Base-by-base conservation (phyloP, 2,888 invertebrate species). In the Acrobasis repandana region DNA sequence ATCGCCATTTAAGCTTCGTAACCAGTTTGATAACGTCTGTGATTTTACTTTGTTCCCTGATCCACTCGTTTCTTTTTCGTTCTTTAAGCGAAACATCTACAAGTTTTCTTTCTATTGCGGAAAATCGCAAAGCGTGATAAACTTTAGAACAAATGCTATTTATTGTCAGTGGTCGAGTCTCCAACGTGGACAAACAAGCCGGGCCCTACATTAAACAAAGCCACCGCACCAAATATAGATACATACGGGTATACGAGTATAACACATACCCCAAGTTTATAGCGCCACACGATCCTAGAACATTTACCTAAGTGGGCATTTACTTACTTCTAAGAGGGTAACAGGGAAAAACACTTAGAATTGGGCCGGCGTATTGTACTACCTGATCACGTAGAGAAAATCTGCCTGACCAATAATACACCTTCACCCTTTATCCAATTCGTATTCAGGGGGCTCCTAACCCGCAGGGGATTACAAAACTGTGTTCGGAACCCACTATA, bases 331-430 rank as follows among this genome's bases (percentile, higher is more conserved):
- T 58, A 36, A 58, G 49, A 36, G 20, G 38, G 58, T 49, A 36
- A 82, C 80, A 82, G 64, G 76, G 78, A 77, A 83, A 83, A 79
- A 81, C 82, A 82, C 82, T 84, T 78, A 82, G 77, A 73, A 76
- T 78, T 70, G 71, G 70, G 63, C 71, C 72, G 71, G 72, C 74
- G 69, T 77, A 80, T 83, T 79, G 75, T 69, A 67, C 66, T 68
- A 74, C 75, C 83, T 75, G 81, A 79, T 80, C 83, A 85, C 85
- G 85, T 85, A 79, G 70, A 66, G 79, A 80, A 83, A 86, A 85
- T 85, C 84, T 85, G 83, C 84, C 83, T 83, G 84, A 83, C 85
- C 84, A 83, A 85, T 83, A 85, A 84, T 81, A 83, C 74, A 83
- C 84, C 82, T 83, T 80, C 73, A 83, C 83, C 83, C 83, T 83